These are phyloP conservation scores for Epinephelus awoara DNA, from an alignment of 2,797 vertebrate genomes.

Conservation along the genomic window DNA sequence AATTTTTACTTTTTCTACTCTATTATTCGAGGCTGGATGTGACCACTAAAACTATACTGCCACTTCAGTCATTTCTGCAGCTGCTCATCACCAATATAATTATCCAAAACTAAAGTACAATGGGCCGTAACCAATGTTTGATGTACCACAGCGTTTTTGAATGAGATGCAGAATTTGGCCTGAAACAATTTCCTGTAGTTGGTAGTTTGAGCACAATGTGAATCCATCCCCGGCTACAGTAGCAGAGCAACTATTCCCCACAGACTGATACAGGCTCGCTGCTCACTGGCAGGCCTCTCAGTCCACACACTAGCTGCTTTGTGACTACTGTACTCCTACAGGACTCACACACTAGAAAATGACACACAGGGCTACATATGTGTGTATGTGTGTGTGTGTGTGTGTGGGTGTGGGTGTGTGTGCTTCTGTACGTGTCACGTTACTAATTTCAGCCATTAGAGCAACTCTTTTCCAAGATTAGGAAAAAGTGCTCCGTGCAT, in stretches of 20 bases:
- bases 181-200: not conserved
- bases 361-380: slow-evolving; percentile 14
- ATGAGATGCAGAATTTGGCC: too few relatives aligned
- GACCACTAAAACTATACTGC: not conserved
- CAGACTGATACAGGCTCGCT: slow-evolving; percentile 18
- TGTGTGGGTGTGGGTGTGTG: too few relatives aligned
- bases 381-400: too few relatives aligned
- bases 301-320: slow-evolving; percentile 33
- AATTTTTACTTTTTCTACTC: too few relatives aligned
- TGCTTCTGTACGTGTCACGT: slow-evolving; percentile 17
- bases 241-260: not conserved
- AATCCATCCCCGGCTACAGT: slow-evolving; percentile 5
- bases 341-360: slow-evolving; percentile 17
- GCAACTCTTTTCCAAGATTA: slow-evolving; percentile 7
- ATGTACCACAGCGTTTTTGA: not conserved
- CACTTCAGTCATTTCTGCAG: not conserved
- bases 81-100: not conserved
- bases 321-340: slow-evolving; percentile 21
- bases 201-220: not conserved
- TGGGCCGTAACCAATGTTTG: not conserved
- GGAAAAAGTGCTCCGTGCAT: not conserved
- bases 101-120: not conserved
- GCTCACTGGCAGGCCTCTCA: slow-evolving; percentile 7
- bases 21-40: too few relatives aligned
- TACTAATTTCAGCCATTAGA: slow-evolving; percentile 40